Evolutionary conservation across 2,797 vertebrate species (phyloP).

Genomic region (Prionace glauca): DNA sequence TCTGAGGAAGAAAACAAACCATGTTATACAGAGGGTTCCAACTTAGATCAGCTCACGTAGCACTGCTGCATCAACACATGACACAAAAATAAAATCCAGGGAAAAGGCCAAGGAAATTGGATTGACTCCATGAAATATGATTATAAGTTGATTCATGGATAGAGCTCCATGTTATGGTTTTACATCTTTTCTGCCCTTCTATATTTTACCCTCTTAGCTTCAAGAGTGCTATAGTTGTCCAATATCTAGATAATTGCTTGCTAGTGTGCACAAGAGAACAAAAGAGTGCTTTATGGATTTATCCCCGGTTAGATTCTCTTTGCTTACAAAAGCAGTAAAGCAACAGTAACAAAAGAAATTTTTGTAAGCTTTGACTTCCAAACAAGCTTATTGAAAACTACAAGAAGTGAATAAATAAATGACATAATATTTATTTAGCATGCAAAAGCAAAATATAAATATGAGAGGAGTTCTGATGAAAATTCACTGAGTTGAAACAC

Average conservation of each 20-base stretch:
- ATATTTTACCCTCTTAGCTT: background rate
- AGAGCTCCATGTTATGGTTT: background rate
- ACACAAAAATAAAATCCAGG: background rate
- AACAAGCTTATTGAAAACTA: background rate
- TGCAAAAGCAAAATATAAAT: background rate
- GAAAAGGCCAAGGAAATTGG: background rate
- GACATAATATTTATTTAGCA: background rate
- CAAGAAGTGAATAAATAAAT: background rate
- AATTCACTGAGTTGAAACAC: background rate
- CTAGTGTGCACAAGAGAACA: background rate
- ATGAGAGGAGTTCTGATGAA: background rate
- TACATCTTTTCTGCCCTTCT: background rate
- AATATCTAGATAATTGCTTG: background rate
- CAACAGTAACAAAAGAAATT: background rate
- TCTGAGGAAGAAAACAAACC: conserved; percentile 4
- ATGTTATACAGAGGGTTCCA: background rate
- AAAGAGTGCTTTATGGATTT: background rate
- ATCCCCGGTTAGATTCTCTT: background rate
- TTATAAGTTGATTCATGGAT: background rate
- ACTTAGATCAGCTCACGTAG: background rate
- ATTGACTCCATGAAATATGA: background rate
- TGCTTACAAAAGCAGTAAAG: background rate
- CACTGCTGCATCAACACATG: background rate
- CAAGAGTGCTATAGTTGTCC: background rate
- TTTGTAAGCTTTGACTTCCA: background rate